Evolutionary conservation across 2,113 vertebrate genomes (phyloP), one percentile per base, ranked within the genome.

Genomic region (Charina bottae): DNA sequence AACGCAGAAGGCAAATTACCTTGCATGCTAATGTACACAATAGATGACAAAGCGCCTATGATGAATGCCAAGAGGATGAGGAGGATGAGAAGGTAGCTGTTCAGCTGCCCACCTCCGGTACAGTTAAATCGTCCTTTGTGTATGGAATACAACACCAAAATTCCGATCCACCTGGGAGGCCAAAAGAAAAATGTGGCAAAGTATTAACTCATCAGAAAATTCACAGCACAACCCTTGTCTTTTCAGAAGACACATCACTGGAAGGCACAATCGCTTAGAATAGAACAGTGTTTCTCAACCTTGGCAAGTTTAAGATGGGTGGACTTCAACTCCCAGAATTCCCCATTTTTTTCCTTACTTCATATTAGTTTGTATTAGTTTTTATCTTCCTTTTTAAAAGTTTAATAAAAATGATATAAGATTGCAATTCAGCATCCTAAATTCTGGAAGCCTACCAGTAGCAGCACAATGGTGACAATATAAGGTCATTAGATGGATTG

Each of bases 21-120:
- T 98, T 98, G 98, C 97, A 99, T 99, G 92, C 99, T 99, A 97
- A 99, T 4, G 8, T 98, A 99, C 0, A 99, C 97, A 9, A 99
- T 98, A 3, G 98, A 98, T n/a, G 95, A 97, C 0, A 99, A 90
- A 0, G 95, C 97, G 24, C 98, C 95, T 93, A 99, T 98, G 83
- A 99, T 98, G n/a, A 97, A 91, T 0, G 97, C 98, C 90, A 99
- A 96, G 54, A 99, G 97, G 1, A 98, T 11, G 1, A 99, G 93
- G 28, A 99, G 98, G 24, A 98, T 98, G 0, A 99, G 96, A 72
- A 99, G 88, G 95, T 99, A 99, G 92, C 94, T 98, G 95, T 98
- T 98, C 83, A 99, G 97, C 49, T 98, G 87, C 7, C 89, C 93
- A 19, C 97, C 98, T 0, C 98, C 98, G 0, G 96, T 93, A 58